Percentiles rank a stretch among this genome's conserved stretches.
These are phyloP conservation scores for Therioaphis trifolii DNA, from an alignment of 2,888 invertebrate genomes.

Conservation along the genomic window DNA sequence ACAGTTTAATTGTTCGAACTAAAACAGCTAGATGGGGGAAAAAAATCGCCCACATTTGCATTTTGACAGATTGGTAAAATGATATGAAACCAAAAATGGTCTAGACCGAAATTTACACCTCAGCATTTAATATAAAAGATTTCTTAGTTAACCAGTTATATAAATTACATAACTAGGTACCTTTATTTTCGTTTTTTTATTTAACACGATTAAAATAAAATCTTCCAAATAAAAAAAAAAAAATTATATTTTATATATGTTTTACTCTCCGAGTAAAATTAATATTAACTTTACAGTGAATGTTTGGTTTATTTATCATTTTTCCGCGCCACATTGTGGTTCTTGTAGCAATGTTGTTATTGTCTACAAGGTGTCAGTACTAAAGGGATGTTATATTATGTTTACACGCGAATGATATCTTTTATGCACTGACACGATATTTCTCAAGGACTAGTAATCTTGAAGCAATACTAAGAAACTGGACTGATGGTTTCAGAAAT, in stretches of 20 bases:
- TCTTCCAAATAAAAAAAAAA: too few species aligned
- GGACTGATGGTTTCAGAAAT: conserved; percentile 22
- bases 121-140: conserved; percentile 9
- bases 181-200: neutral
- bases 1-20: conserved; percentile 51
- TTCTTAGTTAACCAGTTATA: neutral
- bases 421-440: conserved; percentile 10
- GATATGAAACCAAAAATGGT: conserved; percentile 42
- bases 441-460: conserved; percentile 9
- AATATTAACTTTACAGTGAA: too few species aligned
- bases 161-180: neutral
- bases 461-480: neutral
- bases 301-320: too few species aligned
- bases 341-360: too few species aligned
- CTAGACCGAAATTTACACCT: conserved; percentile 25
- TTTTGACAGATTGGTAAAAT: conserved; percentile 52
- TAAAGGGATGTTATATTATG: neutral
- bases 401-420: conserved; percentile 34
- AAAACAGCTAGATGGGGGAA: neutral
- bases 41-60: conserved; percentile 53
- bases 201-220: neutral
- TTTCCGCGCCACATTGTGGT: too few species aligned
- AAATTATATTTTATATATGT: too few species aligned
- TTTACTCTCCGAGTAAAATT: neutral
- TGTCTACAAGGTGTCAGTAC: neutral